phyloP scores from a whole-genome alignment of 1,140 invertebrate species.

The Agraylea sexmaculata region DNA sequence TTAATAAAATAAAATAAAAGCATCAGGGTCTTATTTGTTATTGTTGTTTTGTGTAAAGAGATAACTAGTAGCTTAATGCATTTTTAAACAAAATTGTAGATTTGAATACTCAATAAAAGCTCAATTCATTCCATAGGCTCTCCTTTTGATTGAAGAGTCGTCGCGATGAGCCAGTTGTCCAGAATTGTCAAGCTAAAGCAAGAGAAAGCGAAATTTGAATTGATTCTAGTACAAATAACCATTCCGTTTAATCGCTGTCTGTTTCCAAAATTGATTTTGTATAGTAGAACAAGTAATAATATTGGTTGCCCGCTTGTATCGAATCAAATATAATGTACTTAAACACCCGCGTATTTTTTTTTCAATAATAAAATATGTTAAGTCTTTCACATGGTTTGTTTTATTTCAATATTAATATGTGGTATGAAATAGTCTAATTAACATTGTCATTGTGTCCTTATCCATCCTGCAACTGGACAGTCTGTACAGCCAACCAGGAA shows the following conservation, averaged over 20 bases:
- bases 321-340: too few relatives aligned
- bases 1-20: background rate
- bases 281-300: too few relatives aligned
- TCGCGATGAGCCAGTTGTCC: background rate
- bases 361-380: too few relatives aligned
- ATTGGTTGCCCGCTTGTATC: too few relatives aligned
- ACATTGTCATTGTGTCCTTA: too few relatives aligned
- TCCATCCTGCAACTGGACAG: slow-evolving; percentile 29
- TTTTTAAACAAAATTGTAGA: too few relatives aligned
- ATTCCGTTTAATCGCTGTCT: background rate
- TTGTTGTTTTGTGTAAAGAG: background rate
- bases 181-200: background rate
- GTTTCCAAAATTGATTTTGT: slow-evolving; percentile 1
- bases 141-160: slow-evolving; percentile 18
- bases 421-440: too few relatives aligned
- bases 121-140: slow-evolving; percentile 21
- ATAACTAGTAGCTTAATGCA: too few relatives aligned
- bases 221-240: background rate
- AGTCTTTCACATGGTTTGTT: too few relatives aligned
- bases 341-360: too few relatives aligned
- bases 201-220: background rate
- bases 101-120: slow-evolving; percentile 12
- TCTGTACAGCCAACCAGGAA: slow-evolving; percentile 49
- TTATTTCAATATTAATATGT: too few relatives aligned
- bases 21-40: background rate